Evolutionary conservation across 35 echinoderm and acorn worm species (phyloP).

Genomic region (Apostichopus californicus): DNA sequence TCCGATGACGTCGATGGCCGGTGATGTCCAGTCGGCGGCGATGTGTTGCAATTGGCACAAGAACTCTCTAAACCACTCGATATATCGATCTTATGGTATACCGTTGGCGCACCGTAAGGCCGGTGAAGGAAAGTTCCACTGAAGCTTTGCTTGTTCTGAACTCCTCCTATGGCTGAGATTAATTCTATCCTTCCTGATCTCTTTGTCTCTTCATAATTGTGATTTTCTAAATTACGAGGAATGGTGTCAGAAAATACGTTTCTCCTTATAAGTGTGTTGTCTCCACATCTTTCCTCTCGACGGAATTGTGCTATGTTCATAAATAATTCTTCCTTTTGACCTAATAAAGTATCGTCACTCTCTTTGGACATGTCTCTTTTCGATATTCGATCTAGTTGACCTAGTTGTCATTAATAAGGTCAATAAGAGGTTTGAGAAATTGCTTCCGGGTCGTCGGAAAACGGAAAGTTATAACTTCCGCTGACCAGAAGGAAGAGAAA

Average conservation of each 20-base stretch:
- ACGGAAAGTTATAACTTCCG: no score
- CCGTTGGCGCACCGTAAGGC: background rate
- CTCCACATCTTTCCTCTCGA: background rate
- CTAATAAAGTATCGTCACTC: background rate
- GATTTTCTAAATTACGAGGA: background rate
- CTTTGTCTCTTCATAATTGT: background rate
- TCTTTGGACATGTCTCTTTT: background rate
- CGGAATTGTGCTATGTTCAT: background rate
- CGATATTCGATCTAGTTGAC: no score
- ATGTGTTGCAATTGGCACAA: background rate
- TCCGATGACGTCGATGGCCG: background rate
- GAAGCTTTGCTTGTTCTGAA: background rate
- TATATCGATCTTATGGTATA: background rate
- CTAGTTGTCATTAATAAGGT: no score
- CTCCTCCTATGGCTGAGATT: background rate
- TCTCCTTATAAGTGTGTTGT: background rate
- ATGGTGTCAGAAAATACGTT: background rate
- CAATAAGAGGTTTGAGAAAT: no score
- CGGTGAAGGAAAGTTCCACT: conserved; percentile 25
- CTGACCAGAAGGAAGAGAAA: no score
- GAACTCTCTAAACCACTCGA: background rate
- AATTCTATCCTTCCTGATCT: background rate
- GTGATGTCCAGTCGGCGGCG: background rate
- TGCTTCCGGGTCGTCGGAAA: no score
- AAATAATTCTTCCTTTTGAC: background rate